These are phyloP conservation scores for Pseudorasbora parva DNA, from an alignment of 2,113 vertebrate species.

Conservation along the genomic window DNA sequence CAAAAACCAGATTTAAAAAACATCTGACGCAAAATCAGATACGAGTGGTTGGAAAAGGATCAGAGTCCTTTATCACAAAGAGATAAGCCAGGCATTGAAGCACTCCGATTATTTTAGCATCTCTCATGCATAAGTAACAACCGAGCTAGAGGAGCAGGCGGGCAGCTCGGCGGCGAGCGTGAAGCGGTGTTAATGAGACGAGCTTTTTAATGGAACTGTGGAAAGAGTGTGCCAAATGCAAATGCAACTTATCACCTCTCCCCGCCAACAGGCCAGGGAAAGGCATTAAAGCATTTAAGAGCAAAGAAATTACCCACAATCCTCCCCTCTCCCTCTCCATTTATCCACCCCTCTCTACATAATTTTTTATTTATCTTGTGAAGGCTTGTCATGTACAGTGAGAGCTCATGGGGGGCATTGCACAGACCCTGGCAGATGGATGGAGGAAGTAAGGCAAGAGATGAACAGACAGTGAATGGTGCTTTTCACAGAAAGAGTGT, in stretches of 20 bases:
- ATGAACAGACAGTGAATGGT: conserved; percentile 46
- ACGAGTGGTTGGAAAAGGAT: conserved; percentile 16
- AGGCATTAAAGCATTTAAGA: conserved; percentile 70
- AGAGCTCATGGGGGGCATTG: conserved; percentile 59
- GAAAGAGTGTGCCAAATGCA: conserved; percentile 63
- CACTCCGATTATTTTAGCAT: conserved; percentile 56
- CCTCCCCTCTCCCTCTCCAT: conserved; percentile 61
- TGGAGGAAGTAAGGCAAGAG: conserved; percentile 42
- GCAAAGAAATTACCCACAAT: conserved; percentile 63
- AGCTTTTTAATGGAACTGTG: conserved; percentile 66
- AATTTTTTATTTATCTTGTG: conserved; percentile 68
- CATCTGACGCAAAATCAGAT: conserved; percentile 14
- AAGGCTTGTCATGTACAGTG: conserved; percentile 72
- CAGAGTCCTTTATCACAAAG: conserved; percentile 20
- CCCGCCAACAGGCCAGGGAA: conserved; percentile 63
- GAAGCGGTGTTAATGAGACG: conserved; percentile 68
- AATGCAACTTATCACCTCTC: conserved; percentile 74
- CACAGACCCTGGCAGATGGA: conserved; percentile 56
- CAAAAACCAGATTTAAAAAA: conserved; percentile 23
- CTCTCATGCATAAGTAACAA: conserved; percentile 33
- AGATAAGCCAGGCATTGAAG: conserved; percentile 15
- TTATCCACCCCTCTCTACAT: conserved; percentile 44
- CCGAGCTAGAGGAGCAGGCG: conserved; percentile 12
- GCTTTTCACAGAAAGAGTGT: conserved; percentile 17
- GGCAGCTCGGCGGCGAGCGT: conserved; percentile 54